Evolutionary conservation across 2,797 vertebrate genomes (phyloP).

Genomic region (Phylloscopus collybita): DNA sequence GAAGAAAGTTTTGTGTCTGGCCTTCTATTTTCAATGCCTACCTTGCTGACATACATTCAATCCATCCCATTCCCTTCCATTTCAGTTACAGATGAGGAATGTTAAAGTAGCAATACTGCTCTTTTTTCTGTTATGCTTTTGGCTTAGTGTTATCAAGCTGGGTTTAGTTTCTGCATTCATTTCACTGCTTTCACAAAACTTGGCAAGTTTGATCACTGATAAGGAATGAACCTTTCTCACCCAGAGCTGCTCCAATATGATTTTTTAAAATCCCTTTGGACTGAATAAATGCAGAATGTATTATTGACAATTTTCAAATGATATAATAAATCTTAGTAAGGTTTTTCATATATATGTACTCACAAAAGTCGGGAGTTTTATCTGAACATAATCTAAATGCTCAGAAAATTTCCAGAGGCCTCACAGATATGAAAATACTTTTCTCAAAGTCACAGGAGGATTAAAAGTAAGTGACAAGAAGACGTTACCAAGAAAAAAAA

Average conservation of each 20-base stretch:
- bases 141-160: not conserved
- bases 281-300: not conserved
- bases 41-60: not conserved
- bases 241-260: not conserved
- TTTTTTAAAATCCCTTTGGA: not conserved
- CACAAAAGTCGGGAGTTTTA: not conserved
- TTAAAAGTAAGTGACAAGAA: not conserved
- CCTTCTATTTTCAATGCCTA: not conserved
- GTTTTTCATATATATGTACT: not conserved
- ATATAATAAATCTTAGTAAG: not conserved
- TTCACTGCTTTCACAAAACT: not conserved
- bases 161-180: not conserved
- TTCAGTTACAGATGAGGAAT: not conserved
- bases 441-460: not conserved
- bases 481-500: not conserved
- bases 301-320: not conserved
- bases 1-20: not conserved
- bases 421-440: not conserved
- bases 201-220: not conserved
- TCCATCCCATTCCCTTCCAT: not conserved
- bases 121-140: not conserved
- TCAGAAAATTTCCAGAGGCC: not conserved
- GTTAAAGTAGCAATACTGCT: not conserved
- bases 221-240: constrained; percentile 2
- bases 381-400: not conserved